Evolutionary conservation across 2,888 invertebrate species (phyloP), one percentile per base, ranked within the genome.

Genomic region (Ennomos erosarius): DNA sequence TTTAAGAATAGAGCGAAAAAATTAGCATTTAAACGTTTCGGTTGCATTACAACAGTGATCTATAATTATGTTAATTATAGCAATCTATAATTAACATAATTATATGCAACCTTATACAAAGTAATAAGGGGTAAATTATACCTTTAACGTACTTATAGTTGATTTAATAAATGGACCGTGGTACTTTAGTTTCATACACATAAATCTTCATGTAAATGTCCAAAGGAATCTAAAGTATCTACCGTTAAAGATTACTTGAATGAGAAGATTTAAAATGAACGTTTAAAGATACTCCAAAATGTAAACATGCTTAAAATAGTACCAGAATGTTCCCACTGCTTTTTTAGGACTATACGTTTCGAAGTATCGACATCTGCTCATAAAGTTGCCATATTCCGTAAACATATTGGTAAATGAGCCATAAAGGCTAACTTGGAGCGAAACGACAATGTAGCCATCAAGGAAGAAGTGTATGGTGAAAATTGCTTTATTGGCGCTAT

Each of bases 371-470:
- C 79, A 78, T 80, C 69, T 71, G 74, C 67, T 75, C 78, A 72
- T 81, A 79, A 83, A 82, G 68, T 64, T 68, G 59, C 71, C 72
- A 75, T 79, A 78, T 76, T 78, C 74, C 76, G 73, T 76, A 78
- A 80, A 79, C 78, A 81, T 76, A 74, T 75, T 69, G 70, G 69
- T 69, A 69, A 71, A 74, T 69, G 73, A 68, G 69, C 66, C 73
- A 65, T 74, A 76, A 75, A 73, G 59, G 39, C 50, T 67, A 64
- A 67, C 44, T 61, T 51, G 48, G 55, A 35, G 55, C 44, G 52
- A 53, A 57, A 56, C 48, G 51, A 51, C 58, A 56, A 49, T 51
- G 57, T 47, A 52, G 43, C 51, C 13, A 11, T 51, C 43, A 40
- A 26, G 55, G 49, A 59, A 55, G 50, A 50, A 36, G 40, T 34